These are phyloP conservation scores for Stenoptilia bipunctidactyla DNA, from an alignment of 2,888 invertebrate species.

Conservation along the genomic window DNA sequence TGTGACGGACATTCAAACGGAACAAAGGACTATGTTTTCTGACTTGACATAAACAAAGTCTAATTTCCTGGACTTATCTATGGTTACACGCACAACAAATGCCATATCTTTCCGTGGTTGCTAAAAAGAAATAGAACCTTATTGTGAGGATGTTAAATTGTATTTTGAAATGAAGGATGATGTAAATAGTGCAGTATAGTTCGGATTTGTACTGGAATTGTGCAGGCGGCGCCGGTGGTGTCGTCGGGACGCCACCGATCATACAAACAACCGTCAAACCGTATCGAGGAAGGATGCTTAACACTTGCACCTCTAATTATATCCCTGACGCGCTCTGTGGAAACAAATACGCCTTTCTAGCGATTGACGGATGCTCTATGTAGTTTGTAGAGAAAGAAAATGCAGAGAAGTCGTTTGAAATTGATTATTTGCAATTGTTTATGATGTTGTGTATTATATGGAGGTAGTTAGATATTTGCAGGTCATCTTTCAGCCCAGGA, in stretches of 20 bases:
- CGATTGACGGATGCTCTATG: conserved; percentile 3
- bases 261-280: conserved; percentile 53
- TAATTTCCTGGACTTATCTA: conserved; percentile 55
- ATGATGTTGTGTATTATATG: too few relatives aligned
- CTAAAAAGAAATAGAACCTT: background rate
- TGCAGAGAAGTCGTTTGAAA: too few relatives aligned
- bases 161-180: conserved; percentile 17
- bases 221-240: conserved; percentile 62
- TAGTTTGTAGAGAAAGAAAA: too few relatives aligned
- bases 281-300: conserved; percentile 63
- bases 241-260: conserved; percentile 53
- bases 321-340: conserved; percentile 44
- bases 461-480: too few relatives aligned
- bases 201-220: conserved; percentile 30
- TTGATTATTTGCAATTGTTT: too few relatives aligned
- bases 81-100: conserved; percentile 17
- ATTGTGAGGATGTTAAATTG: background rate
- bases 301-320: conserved; percentile 65
- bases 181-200: conserved; percentile 19
- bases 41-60: conserved; percentile 57
- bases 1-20: conserved; percentile 33
- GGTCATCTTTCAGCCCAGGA: too few relatives aligned
- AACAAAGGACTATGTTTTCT: conserved; percentile 62
- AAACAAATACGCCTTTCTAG: conserved; percentile 45
- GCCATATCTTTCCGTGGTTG: background rate